Evolutionary conservation across 1,140 invertebrate species (phyloP), one percentile per base, ranked within the genome.

Genomic region (Camponotus pennsylvanicus): DNA sequence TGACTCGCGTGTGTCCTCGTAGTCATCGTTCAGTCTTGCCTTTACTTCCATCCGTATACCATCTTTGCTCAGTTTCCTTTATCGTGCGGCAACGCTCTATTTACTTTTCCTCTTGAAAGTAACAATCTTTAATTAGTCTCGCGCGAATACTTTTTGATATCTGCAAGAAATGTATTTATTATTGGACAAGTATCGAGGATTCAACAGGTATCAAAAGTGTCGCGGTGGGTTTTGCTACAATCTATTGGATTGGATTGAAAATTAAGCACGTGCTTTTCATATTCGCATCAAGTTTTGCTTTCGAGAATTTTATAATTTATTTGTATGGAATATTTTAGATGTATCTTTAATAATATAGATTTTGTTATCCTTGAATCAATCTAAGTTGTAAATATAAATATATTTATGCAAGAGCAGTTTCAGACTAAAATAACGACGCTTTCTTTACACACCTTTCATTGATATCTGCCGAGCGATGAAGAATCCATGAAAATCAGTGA

Each of bases 131-230:
- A 21, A 55, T 49, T 57, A n/a, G 18, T 71, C 8, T 4, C n/a
- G 11, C 34, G 34, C 55, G 13, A 71, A 73, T 61, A 73, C 4
- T 37, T 73, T 9, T 82, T n/a, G 1, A 27, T 61, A 49, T 8
- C 49, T 32, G 27, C 67, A 21, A 61, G 34, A 40, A 15, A 82
- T 82, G 67, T 61, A 37, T 21, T 59, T n/a, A 59, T 63, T 21
- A 69, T 86, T 37, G 37, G 9, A 8, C 15, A n/a, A 34, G 37
- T 21, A 67, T 71, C 70, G 21, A 37, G n/a, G 52, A 85, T 84
- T 91, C 89, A 91, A 91, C 89, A 91, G 89, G 89, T 91, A 88
- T 67, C 18, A 21, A 18, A 78, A 71, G 55, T 78, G 67, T 32
- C 69, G 76, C 87, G 71, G 49, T 61, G 70, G 76, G 37, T 73